These are phyloP conservation scores for Ariolimax columbianus DNA, from an alignment of 2,888 invertebrate species.

Conservation along the genomic window DNA sequence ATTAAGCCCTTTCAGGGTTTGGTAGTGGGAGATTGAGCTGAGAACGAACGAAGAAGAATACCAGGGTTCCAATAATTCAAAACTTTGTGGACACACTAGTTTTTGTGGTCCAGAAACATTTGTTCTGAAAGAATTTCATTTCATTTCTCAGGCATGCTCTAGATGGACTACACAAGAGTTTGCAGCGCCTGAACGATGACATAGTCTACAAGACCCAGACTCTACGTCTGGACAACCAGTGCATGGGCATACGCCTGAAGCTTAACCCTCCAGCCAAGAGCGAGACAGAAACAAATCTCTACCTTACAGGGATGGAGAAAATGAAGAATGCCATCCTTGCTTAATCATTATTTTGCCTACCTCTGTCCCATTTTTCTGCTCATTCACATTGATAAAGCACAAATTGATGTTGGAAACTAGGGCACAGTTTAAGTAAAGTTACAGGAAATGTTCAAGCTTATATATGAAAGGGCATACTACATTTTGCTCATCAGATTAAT, in stretches of 20 bases:
- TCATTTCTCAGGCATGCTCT: slow-evolving; percentile 74
- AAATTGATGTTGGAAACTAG: not conserved
- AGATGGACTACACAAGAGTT: slow-evolving; percentile 77
- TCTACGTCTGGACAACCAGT: slow-evolving; percentile 77
- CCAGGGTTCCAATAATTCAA: too few species aligned
- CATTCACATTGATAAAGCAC: not conserved
- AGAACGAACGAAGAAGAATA: too few species aligned
- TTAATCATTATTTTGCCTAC: slow-evolving; percentile 53
- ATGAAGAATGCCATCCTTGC: slow-evolving; percentile 69
- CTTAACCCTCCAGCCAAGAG: slow-evolving; percentile 72
- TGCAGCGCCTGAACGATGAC: slow-evolving; percentile 78
- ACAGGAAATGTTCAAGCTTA: not conserved
- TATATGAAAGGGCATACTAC: not conserved
- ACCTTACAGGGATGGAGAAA: slow-evolving; percentile 73
- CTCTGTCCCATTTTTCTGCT: not conserved
- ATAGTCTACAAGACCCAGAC: slow-evolving; percentile 77
- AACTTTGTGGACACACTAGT: too few species aligned
- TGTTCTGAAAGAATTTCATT: not conserved
- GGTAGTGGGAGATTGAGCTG: too few species aligned
- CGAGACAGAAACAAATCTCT: slow-evolving; percentile 70
- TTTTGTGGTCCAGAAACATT: too few species aligned
- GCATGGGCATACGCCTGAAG: slow-evolving; percentile 76
- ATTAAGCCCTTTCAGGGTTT: too few species aligned
- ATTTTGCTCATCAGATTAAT: not conserved
- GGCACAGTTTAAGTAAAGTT: not conserved